Base-by-base conservation (phyloP, 2,797 vertebrate species). In the Rachycentron canadum region DNA sequence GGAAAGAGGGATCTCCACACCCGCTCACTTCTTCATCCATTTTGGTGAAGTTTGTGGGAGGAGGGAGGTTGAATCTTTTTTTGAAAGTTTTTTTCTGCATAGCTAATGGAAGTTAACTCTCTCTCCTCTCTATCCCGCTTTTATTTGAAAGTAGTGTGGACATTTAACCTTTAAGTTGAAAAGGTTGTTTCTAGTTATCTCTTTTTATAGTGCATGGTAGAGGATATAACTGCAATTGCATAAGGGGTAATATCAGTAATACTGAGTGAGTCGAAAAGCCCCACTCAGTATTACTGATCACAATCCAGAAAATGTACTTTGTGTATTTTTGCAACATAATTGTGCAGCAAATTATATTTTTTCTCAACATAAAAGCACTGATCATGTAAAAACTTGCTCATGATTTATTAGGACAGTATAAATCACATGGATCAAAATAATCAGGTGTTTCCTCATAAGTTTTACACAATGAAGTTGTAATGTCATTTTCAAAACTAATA, bases 1-100 rank as follows among this genome's bases (percentile, higher is more conserved):
- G 30, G 26, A 75, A 76, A 45, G 26, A 73, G 67, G 61, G 69
- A 65, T 76, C 68, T 70, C 34, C 58, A 13, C 34, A 69, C 16
- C 8, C 43, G 56, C 53, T 73, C 16, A 17, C 23, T 6, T 65
- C 55, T 14, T n/a, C n/a, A n/a, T 64, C 47, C 57, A 40, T 69
- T 12, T 32, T 30, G n/a, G 43, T 3, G 25, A 23, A 50, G 7
- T 21, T 19, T 26, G 23, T 32, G 21, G 59, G 69, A 68, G 2
- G 63, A 28, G 59, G 32, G 47, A 26, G 32, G 52, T 26, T 14
- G 36, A 43, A 69, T 79, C 58, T 81, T 61, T 32, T 43, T 50
- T 45, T 32, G 64, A 65, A 19, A n/a, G n/a, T n/a, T 32, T 57
- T 69, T 61, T 60, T 59, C 26, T 81, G 17, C 45, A n/a, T 28